Evolutionary conservation across 2,888 invertebrate species (phyloP).

Genomic region (Thera britannica): DNA sequence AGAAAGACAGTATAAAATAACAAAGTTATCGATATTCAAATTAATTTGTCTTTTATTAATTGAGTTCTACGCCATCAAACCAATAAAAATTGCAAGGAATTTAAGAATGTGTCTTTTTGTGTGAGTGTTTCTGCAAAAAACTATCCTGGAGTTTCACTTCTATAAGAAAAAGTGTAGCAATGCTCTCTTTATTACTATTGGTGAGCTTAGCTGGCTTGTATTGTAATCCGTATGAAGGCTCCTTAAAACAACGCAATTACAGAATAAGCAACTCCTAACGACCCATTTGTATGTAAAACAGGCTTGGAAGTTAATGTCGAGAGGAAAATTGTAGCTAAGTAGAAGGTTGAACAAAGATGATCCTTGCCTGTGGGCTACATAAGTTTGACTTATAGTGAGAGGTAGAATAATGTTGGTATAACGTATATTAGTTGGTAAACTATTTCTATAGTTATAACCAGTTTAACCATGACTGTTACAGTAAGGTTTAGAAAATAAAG

Average conservation of each 20-base stretch:
- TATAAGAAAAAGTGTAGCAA: background rate
- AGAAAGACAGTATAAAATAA: too few species aligned
- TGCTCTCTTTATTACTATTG: constrained; percentile 27
- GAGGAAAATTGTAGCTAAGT: constrained; percentile 36
- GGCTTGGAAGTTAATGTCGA: constrained; percentile 62
- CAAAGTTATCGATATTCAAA: too few species aligned
- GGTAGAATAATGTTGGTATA: constrained; percentile 10
- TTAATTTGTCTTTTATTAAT: too few species aligned
- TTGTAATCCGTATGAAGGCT: constrained; percentile 42
- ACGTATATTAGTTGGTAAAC: background rate
- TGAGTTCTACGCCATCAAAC: too few species aligned
- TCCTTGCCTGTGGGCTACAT: constrained; percentile 1
- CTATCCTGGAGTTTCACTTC: constrained; percentile 5
- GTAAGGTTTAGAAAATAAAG: too few species aligned
- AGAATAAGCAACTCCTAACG: constrained; percentile 66
- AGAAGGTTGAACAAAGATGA: constrained; percentile 21
- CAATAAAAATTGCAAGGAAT: too few species aligned
- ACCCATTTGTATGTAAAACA: constrained; percentile 77
- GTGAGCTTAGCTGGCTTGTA: constrained; percentile 12
- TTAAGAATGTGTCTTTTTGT: too few species aligned
- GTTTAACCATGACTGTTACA: too few species aligned
- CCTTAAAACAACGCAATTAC: constrained; percentile 65
- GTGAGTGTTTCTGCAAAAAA: background rate
- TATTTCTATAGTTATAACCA: too few species aligned
- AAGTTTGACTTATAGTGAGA: constrained; percentile 16